Conservation (phyloP, 2,797 vertebrate genomes). For the Notolabrus celidotus region DNA sequence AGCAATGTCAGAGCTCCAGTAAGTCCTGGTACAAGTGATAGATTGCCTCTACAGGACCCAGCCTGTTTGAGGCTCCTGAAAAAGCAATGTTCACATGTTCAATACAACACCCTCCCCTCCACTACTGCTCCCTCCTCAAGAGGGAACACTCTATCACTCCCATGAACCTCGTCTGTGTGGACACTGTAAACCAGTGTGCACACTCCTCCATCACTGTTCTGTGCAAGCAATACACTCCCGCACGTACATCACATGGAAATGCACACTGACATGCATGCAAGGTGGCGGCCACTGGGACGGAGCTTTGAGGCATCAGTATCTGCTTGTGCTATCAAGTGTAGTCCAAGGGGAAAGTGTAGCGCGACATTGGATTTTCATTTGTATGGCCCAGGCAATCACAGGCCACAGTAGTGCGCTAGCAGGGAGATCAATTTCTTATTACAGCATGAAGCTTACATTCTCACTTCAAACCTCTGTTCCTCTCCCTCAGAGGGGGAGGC, state of each 20-base stretch:
- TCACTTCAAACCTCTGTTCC: slow-evolving; percentile 64
- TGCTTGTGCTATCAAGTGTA: slow-evolving; percentile 67
- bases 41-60: slow-evolving; percentile 52
- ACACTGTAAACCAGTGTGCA: slow-evolving; percentile 15
- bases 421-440: slow-evolving; percentile 87
- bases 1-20: slow-evolving; percentile 35
- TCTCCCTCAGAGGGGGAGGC: slow-evolving; percentile 45
- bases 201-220: slow-evolving; percentile 29
- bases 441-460: slow-evolving; percentile 78
- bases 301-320: slow-evolving; percentile 50
- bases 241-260: slow-evolving; percentile 42
- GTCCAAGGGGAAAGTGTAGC: slow-evolving; percentile 71
- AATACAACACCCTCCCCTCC: slow-evolving; percentile 56
- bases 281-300: slow-evolving; percentile 17
- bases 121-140: slow-evolving; percentile 35
- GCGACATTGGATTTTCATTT: slow-evolving; percentile 83
- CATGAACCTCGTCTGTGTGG: slow-evolving; percentile 17
- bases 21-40: slow-evolving; percentile 52
- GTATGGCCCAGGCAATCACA: slow-evolving; percentile 81
- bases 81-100: slow-evolving; percentile 57
- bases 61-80: slow-evolving; percentile 49
- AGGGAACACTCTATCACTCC: slow-evolving; percentile 48
- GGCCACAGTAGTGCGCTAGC: slow-evolving; percentile 71
- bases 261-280: slow-evolving; percentile 38
- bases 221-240: slow-evolving; percentile 18